A percentile compares a stretch with the other conserved stretches of the same genome.
Conservation (phyloP, 2,888 invertebrate species). For the Lysandra bellargus region DNA sequence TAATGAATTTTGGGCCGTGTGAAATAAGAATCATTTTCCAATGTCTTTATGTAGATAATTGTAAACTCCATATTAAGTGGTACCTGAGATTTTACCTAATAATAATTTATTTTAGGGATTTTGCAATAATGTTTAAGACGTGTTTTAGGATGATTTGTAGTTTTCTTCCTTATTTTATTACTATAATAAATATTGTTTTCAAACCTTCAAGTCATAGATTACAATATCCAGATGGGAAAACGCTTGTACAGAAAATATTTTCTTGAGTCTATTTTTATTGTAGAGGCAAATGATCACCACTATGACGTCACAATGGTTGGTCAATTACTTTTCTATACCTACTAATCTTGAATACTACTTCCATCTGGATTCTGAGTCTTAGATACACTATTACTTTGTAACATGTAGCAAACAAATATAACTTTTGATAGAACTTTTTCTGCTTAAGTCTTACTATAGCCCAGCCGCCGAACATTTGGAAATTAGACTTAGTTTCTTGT, state of each 20-base stretch:
- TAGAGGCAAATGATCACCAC: not conserved
- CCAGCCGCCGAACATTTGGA: not conserved
- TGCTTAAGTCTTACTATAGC: not conserved
- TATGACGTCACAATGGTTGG: not conserved
- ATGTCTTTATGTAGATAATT: not conserved
- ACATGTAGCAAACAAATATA: not conserved
- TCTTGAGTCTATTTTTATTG: not conserved
- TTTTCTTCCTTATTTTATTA: conserved; percentile 8
- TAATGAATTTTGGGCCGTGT: not conserved
- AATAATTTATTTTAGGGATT: not conserved
- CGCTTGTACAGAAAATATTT: not conserved
- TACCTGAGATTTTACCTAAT: conserved; percentile 5
- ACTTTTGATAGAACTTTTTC: conserved; percentile 12
- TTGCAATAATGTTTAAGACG: not conserved
- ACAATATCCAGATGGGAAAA: not conserved
- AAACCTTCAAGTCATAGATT: not conserved
- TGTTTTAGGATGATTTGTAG: not conserved
- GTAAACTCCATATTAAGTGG: not conserved
- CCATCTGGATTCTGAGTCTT: not conserved
- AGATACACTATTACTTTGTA: not conserved
- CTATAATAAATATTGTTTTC: not conserved
- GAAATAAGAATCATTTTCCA: not conserved
- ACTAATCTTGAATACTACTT: not conserved
- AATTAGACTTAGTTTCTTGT: not conserved
- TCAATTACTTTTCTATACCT: not conserved